A percentile compares a stretch with the other conserved stretches of the same genome.
phyloP scores from a whole-genome alignment of 2,888 invertebrate genomes.

The Pterostichus madidus region DNA sequence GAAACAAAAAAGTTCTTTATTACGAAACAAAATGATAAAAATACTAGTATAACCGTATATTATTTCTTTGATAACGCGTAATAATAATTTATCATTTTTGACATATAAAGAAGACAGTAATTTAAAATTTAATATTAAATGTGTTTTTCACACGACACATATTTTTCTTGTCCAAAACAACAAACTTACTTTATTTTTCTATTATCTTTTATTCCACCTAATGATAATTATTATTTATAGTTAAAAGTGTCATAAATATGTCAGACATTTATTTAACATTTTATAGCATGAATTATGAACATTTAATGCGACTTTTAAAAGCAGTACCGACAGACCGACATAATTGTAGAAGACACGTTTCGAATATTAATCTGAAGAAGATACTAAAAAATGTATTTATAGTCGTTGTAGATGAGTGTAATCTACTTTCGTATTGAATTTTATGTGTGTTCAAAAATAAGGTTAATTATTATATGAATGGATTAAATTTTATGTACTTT shows the following conservation, averaged over 20 bases:
- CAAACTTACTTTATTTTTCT: constrained; percentile 12
- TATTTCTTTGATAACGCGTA: constrained; percentile 26
- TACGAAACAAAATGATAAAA: constrained; percentile 3
- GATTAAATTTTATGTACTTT: no score
- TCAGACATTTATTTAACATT: constrained; percentile 9
- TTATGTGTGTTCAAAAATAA: not conserved
- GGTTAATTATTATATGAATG: not conserved
- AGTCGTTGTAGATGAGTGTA: not conserved
- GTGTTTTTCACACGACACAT: constrained; percentile 19
- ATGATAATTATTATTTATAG: constrained; percentile 43
- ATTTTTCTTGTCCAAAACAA: constrained; percentile 6
- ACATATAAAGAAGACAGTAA: constrained; percentile 25
- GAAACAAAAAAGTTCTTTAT: not conserved
- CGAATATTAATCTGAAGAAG: constrained; percentile 30
- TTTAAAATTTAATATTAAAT: constrained; percentile 45
- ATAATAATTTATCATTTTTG: constrained; percentile 46
- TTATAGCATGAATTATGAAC: constrained; percentile 4
- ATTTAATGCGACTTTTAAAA: not conserved
- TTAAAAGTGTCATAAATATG: constrained; percentile 26
- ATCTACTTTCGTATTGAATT: constrained; percentile 2
- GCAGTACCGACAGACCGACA: not conserved
- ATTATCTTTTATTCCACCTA: constrained; percentile 6
- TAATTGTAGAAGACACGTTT: constrained; percentile 18
- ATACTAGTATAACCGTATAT: constrained; percentile 13
- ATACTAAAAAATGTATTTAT: constrained; percentile 18